Evolutionary conservation across 2,888 invertebrate species (phyloP).

Genomic region (Frankliniella intonsa): DNA sequence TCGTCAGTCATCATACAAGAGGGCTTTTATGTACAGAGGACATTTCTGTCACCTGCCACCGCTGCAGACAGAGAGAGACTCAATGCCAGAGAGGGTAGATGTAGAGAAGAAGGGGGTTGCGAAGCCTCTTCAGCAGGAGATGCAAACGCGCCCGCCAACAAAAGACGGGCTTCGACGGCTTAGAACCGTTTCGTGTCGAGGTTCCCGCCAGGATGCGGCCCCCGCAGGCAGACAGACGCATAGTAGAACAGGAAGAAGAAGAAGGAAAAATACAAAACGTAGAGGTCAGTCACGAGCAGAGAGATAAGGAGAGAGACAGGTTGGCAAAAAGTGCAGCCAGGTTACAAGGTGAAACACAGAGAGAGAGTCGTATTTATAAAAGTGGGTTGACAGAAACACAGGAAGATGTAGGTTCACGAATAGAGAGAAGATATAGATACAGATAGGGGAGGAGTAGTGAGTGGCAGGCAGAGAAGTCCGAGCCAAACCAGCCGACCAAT

Average conservation of each 20-base stretch:
- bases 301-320: background rate
- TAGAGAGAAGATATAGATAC: background rate
- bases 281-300: background rate
- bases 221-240: background rate
- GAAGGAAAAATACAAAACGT: background rate
- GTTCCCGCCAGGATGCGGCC: background rate
- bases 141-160: no score
- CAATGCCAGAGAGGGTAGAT: background rate
- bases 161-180: no score
- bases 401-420: background rate
- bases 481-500: background rate
- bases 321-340: conserved; percentile 1
- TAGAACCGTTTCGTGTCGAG: background rate
- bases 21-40: conserved; percentile 19
- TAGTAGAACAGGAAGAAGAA: background rate
- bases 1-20: background rate
- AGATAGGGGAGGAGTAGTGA: background rate
- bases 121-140: background rate
- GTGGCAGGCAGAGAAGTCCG: conserved; percentile 5
- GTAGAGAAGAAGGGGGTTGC: background rate
- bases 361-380: background rate
- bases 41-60: conserved; percentile 18
- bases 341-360: background rate
- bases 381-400: background rate
- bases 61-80: background rate